A percentile compares a stretch with the other conserved stretches of the same genome.
Conservation (phyloP, 2,888 invertebrate species). For the Lepidocyrtinus sp. region DNA sequence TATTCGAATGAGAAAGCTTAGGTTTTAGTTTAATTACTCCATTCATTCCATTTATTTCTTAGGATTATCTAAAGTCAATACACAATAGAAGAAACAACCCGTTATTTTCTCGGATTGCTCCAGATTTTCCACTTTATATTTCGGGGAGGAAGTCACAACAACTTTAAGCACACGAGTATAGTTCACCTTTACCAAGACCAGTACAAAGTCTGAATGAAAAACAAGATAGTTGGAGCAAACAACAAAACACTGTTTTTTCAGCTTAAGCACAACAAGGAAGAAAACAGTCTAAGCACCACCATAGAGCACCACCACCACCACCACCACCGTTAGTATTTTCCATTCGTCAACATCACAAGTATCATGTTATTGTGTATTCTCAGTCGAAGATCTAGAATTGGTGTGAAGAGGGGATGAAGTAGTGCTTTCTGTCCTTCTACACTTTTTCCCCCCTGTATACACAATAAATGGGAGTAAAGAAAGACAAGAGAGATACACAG, state of each 20-base stretch:
- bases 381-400: conserved; percentile 56
- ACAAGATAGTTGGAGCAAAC: conserved; percentile 32
- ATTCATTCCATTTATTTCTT: too few relatives aligned
- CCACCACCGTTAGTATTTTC: conserved; percentile 6
- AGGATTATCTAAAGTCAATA: too few relatives aligned
- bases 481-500: conserved; percentile 50
- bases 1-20: too few relatives aligned
- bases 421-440: conserved; percentile 50
- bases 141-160: conserved; percentile 40
- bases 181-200: not conserved
- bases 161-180: too few relatives aligned
- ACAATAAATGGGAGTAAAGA: conserved; percentile 56
- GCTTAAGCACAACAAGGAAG: conserved; percentile 46
- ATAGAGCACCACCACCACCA: not conserved
- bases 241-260: conserved; percentile 23
- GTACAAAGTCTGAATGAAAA: conserved; percentile 13
- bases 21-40: too few relatives aligned
- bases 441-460: conserved; percentile 48
- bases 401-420: conserved; percentile 60
- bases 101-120: conserved; percentile 7
- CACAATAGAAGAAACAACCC: too few relatives aligned
- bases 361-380: conserved; percentile 57
- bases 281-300: not conserved
- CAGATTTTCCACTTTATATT: conserved; percentile 28
- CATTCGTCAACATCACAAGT: conserved; percentile 19